Evolutionary conservation across 2,888 invertebrate genomes (phyloP).

Genomic region (Pharmacophagus antenor): DNA sequence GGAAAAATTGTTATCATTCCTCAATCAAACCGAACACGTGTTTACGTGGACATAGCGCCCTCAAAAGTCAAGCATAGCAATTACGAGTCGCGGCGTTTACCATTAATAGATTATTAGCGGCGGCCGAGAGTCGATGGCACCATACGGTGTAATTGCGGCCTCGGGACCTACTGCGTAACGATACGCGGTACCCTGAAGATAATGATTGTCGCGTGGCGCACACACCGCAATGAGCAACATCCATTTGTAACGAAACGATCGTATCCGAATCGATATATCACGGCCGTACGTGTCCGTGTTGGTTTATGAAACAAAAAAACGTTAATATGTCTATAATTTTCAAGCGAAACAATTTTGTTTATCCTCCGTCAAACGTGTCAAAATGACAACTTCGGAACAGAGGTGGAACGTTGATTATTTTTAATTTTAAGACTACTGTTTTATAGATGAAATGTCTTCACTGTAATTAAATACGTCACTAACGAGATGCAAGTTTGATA

Average conservation of each 20-base stretch:
- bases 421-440: too few relatives aligned
- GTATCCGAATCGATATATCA: constrained; percentile 3
- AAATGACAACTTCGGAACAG: too few relatives aligned
- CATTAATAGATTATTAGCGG: constrained; percentile 52
- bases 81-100: constrained; percentile 38
- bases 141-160: constrained; percentile 73
- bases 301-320: too few relatives aligned
- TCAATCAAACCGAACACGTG: constrained; percentile 7
- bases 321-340: too few relatives aligned
- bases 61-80: constrained; percentile 25
- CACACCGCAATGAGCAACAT: constrained; percentile 9
- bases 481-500: too few relatives aligned
- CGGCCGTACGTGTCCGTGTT: not conserved
- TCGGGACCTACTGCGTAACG: constrained; percentile 53
- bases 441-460: too few relatives aligned
- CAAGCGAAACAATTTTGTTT: too few relatives aligned
- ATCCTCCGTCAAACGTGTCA: too few relatives aligned
- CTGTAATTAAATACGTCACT: too few relatives aligned
- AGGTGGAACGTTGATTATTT: too few relatives aligned
- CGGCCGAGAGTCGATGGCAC: constrained; percentile 41
- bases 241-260: constrained; percentile 22
- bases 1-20: constrained; percentile 3
- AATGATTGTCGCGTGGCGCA: constrained; percentile 30
- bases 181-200: not conserved
- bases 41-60: constrained; percentile 1